Evolutionary conservation across 2,113 vertebrate genomes (phyloP).

Genomic region (Sceloporus undulatus): DNA sequence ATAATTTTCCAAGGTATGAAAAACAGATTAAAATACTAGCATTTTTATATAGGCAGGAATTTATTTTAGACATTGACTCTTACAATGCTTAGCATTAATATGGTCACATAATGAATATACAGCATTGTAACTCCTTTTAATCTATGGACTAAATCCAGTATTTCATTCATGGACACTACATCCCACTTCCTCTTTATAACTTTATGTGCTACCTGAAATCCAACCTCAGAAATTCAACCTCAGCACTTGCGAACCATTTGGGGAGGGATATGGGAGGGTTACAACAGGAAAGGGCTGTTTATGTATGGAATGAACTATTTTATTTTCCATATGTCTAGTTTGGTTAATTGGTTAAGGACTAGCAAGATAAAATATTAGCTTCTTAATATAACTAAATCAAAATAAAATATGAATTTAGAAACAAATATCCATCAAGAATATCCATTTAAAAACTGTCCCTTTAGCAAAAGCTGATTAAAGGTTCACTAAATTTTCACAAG

Average conservation of each 20-base stretch:
- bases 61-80: neutral
- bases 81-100: neutral
- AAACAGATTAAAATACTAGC: too few species aligned
- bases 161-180: too few species aligned
- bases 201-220: neutral
- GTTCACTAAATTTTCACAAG: slow-evolving; percentile 5
- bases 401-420: neutral
- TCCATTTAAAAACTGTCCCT: neutral
- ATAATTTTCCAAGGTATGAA: neutral
- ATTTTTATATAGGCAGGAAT: neutral
- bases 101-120: neutral
- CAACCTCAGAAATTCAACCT: too few species aligned
- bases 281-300: neutral
- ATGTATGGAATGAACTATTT: too few species aligned
- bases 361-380: neutral
- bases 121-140: neutral
- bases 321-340: neutral
- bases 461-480: neutral
- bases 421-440: neutral
- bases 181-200: too few species aligned
- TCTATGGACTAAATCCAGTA: too few species aligned
- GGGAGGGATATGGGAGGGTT: neutral
- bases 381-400: neutral
- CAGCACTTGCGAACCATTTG: neutral
- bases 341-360: neutral